Evolutionary conservation across 2,113 vertebrate species (phyloP).

Genomic region (Fulmarus glacialis): DNA sequence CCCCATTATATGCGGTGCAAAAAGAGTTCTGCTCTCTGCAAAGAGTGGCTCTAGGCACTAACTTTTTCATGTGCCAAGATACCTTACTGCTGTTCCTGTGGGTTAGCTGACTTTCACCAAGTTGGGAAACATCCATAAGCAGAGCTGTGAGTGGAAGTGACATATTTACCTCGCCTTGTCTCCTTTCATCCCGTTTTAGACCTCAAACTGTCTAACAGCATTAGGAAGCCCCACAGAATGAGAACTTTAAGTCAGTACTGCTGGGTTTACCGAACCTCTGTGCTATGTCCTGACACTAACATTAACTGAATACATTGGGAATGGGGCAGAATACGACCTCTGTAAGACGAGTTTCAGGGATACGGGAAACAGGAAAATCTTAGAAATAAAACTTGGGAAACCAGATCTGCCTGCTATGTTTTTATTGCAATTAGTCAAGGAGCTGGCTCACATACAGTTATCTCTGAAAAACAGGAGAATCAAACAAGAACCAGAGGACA

Average conservation of each 20-base stretch:
- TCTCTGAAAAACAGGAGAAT: background rate
- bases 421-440: background rate
- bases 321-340: background rate
- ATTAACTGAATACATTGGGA: background rate
- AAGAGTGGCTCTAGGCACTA: background rate
- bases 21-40: background rate
- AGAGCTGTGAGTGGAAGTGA: conserved; percentile 45
- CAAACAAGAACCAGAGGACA: background rate
- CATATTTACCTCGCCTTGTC: conserved; percentile 62
- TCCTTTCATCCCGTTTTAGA: conserved; percentile 43
- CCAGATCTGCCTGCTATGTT: background rate
- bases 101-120: conserved; percentile 32
- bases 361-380: background rate
- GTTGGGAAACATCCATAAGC: background rate
- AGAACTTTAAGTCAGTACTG: conserved; percentile 25
- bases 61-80: background rate
- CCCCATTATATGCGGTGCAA: background rate
- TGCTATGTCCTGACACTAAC: background rate
- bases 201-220: conserved; percentile 50
- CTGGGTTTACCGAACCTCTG: background rate
- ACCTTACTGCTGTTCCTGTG: background rate
- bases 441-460: background rate
- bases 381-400: background rate
- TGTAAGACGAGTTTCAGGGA: background rate
- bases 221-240: conserved; percentile 38